A percentile compares a stretch with the other conserved stretches of the same genome.
These are phyloP conservation scores for Drosophila quinaria DNA, from an alignment of 2,888 invertebrate species.

Conservation along the genomic window DNA sequence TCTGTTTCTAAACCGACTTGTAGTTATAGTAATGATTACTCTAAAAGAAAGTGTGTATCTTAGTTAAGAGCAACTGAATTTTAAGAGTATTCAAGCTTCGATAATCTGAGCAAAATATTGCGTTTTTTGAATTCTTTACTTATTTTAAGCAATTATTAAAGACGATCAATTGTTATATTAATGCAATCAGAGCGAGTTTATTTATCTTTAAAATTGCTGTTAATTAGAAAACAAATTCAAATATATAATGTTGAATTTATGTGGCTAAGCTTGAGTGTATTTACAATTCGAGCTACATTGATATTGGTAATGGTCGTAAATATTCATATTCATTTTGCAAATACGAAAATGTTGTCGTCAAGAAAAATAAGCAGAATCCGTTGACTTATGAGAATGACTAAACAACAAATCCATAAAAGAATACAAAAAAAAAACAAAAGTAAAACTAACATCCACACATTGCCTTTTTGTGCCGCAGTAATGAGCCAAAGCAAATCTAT, in stretches of 20 bases:
- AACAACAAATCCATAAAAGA: constrained; percentile 45
- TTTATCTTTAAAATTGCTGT: constrained; percentile 18
- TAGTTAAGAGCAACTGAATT: not conserved
- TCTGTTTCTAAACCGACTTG: not conserved
- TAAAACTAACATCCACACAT: constrained; percentile 34
- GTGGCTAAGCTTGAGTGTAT: constrained; percentile 17
- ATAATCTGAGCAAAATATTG: not conserved
- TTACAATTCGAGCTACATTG: constrained; percentile 20
- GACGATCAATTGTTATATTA: not conserved
- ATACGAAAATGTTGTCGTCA: constrained; percentile 7
- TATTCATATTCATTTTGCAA: constrained; percentile 36
- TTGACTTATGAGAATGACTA: constrained; percentile 45
- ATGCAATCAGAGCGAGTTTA: not conserved
- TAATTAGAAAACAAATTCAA: not conserved
- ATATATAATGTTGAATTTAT: not conserved
- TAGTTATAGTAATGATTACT: no score
- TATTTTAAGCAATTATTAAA: not conserved
- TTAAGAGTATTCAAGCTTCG: not conserved
- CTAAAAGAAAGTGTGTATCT: no score
- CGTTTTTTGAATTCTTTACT: not conserved
- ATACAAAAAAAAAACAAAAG: constrained; percentile 10
- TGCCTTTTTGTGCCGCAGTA: constrained; percentile 24
- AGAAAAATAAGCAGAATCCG: constrained; percentile 12
- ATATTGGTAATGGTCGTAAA: constrained; percentile 32
- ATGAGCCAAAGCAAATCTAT: constrained; percentile 43